phyloP scores from a whole-genome alignment of 53 echinoderm and acorn worm genomes.

The Antedon mediterranea region DNA sequence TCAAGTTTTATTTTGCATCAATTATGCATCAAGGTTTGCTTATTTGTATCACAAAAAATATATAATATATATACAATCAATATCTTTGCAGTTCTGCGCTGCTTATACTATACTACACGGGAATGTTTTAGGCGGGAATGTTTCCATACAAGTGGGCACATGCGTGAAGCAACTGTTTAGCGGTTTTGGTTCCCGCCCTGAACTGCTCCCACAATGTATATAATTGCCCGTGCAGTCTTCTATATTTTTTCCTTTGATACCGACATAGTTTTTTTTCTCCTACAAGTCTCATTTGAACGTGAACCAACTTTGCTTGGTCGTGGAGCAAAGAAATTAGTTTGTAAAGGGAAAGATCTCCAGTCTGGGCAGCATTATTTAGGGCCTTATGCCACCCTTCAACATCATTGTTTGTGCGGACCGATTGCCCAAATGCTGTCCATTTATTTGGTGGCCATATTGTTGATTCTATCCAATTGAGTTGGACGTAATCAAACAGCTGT shows the following conservation, averaged over 20 bases:
- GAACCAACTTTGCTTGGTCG: neutral
- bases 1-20: no score
- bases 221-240: slow-evolving; percentile 3
- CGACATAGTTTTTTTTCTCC: slow-evolving; percentile 8
- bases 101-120: no score
- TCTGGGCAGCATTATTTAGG: no score
- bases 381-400: neutral
- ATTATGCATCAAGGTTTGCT: no score
- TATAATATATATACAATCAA: no score
- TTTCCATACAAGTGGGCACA: no score
- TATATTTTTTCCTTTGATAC: neutral
- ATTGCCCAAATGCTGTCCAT: neutral
- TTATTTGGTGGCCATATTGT: slow-evolving; percentile 1
- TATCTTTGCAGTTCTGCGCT: no score
- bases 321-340: no score
- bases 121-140: no score
- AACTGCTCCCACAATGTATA: slow-evolving; percentile 12
- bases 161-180: slow-evolving; percentile 5
- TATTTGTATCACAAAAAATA: no score
- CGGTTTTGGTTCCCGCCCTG: neutral
- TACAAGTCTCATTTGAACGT: neutral
- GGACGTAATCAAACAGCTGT: neutral
- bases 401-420: neutral
- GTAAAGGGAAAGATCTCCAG: no score
- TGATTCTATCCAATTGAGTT: neutral